Base-by-base conservation (phyloP, 2,888 invertebrate genomes). In the Ormia ochracea region DNA sequence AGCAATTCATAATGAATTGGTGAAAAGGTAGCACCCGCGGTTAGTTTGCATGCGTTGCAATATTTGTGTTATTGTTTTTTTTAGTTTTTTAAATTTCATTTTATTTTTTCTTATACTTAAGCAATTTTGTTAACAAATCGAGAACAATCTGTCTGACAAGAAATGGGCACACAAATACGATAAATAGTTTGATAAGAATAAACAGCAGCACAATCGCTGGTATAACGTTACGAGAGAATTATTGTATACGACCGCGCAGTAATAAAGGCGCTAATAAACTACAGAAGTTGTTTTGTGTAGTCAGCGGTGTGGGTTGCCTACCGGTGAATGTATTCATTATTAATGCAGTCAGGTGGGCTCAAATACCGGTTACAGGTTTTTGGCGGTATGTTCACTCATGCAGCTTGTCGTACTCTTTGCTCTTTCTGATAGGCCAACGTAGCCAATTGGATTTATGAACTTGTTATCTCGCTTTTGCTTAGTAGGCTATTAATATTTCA, bases 261-360 rank as follows among this genome's bases (percentile, higher is more conserved):
- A 70, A 76, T 72, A 79, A 81, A 77, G 83, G 68, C 78, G 76
- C 77, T 73, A 78, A 79, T 81, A 81, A 82, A 83, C 83, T 83
- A 80, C 52, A 68, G 69, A 75, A 61, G 66, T 75, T 68, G 75
- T 58, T 50, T 66, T 76, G 65, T 75, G 68, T 41, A 54, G 43
- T 56, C 72, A 66, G 69, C 73, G 69, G 79, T 78, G 78, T 81
- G 82, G 80, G 83, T 70, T 70, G 69, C 74, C 36, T 66, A 69
- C 75, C 81, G 76, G 68, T 66, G 56, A 45, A 78, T 66, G 76
- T 72, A 61, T 68, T 68, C 76, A 80, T 68, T 68, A 76, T 61
- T 43, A 33, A 58, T 4, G 43, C 56, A 56, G 12, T 66, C 80
- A 76, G 76, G 76, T 80, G 76, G 68, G 72, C 61, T 58, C 52